phyloP scores from a whole-genome alignment of 2,113 vertebrate genomes.

The Oryzias javanicus region DNA sequence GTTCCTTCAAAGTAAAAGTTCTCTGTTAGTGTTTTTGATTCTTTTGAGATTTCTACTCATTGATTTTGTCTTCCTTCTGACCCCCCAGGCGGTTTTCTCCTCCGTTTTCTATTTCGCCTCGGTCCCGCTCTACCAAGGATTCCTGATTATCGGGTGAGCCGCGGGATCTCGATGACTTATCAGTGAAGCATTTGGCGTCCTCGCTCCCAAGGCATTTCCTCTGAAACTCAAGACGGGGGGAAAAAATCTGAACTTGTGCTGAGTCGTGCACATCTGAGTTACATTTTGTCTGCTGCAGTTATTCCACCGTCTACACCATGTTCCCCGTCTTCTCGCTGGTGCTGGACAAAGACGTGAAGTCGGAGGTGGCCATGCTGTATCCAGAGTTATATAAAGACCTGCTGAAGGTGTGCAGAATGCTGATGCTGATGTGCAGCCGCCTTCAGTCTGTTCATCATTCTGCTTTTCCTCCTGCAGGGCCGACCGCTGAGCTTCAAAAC shows the following conservation, averaged over 20 bases:
- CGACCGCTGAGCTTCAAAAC: conserved; percentile 95
- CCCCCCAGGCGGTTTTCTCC: conserved; percentile 88
- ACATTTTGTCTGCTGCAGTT: conserved; percentile 73
- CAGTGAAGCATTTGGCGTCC: conserved; percentile 49
- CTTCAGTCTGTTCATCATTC: not conserved
- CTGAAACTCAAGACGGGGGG: conserved; percentile 40
- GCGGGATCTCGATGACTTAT: conserved; percentile 58
- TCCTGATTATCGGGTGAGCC: conserved; percentile 95
- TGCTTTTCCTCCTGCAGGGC: conserved; percentile 75
- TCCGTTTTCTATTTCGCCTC: conserved; percentile 98
- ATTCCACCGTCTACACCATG: conserved; percentile 98
- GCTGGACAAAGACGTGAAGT: conserved; percentile 97
- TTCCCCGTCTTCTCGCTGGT: conserved; percentile 97
- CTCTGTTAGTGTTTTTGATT: not conserved
- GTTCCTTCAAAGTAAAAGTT: conserved; percentile 5
- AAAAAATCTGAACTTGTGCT: conserved; percentile 41
- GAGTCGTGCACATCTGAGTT: conserved; percentile 11
- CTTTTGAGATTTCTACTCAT: too few species aligned
- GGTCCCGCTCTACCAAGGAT: conserved; percentile 95
- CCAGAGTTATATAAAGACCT: conserved; percentile 98
- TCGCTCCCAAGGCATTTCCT: conserved; percentile 64
- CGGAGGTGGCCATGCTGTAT: conserved; percentile 97
- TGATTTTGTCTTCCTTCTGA: not conserved
- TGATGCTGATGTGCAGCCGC: not conserved
- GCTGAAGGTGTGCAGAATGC: conserved; percentile 81